Percentiles rank a stretch among this genome's conserved stretches.
Evolutionary conservation across 2,113 vertebrate species (phyloP).

Genomic region (Natator depressus): DNA sequence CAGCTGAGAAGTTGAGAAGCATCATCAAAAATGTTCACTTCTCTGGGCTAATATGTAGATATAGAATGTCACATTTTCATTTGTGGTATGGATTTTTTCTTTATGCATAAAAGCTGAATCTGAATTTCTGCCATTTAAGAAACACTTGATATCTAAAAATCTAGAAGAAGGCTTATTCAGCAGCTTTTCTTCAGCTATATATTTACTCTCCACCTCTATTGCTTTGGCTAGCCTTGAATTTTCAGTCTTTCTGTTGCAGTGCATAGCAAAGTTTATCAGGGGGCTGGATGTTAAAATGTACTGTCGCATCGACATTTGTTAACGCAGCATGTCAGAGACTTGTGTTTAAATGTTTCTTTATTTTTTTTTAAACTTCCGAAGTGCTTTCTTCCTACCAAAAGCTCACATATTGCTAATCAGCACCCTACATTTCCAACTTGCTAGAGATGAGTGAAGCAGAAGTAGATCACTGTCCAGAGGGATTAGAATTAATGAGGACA

Average conservation of each 20-base stretch:
- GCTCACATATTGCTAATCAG: not conserved
- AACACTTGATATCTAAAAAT: not conserved
- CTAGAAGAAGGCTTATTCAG: not conserved
- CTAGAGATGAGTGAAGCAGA: conserved; percentile 32
- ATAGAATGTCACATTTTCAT: not conserved
- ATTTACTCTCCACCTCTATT: not conserved
- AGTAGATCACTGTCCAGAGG: not conserved
- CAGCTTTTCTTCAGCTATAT: not conserved
- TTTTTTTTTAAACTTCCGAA: not conserved
- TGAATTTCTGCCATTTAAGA: not conserved
- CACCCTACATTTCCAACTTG: not conserved
- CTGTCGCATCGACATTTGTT: not conserved
- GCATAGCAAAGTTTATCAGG: not conserved
- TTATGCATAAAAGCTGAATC: not conserved
- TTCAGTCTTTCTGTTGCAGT: not conserved
- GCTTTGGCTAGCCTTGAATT: not conserved
- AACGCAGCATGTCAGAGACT: not conserved
- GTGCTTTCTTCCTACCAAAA: not conserved
- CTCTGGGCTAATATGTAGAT: not conserved
- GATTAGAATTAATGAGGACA: conserved; percentile 13
- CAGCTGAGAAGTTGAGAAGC: not conserved
- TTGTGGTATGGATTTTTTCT: not conserved
- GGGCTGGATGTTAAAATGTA: not conserved
- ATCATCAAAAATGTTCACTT: not conserved
- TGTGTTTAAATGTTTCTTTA: not conserved